These are phyloP conservation scores for Laodelphax striatellus DNA, from an alignment of 1,140 invertebrate species.

Conservation along the genomic window DNA sequence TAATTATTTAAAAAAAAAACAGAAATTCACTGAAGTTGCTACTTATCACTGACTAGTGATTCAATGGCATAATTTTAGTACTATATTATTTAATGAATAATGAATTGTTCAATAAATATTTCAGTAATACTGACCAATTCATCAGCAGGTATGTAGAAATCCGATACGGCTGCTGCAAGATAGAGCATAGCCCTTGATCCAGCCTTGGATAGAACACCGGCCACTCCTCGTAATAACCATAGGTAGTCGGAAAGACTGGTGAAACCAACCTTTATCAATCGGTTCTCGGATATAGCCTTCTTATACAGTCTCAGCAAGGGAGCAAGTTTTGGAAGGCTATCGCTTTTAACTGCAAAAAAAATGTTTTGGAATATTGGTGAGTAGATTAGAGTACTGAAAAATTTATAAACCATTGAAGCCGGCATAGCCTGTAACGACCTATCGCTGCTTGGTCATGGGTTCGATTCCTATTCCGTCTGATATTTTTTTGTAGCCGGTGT, in stretches of 20 bases:
- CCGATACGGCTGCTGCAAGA: conserved; percentile 94
- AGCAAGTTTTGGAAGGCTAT: conserved; percentile 52
- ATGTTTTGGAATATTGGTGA: not conserved
- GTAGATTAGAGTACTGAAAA: no score
- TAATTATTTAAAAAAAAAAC: no score
- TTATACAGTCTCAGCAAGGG: conserved; percentile 61
- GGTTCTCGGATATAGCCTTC: conserved; percentile 46
- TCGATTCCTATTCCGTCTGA: no score
- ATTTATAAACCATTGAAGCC: no score
- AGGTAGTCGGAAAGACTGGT: conserved; percentile 88
- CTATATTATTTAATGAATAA: no score
- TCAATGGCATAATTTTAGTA: no score
- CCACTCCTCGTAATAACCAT: conserved; percentile 72
- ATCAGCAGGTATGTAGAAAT: conserved; percentile 92
- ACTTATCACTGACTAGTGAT: no score
- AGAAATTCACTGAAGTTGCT: no score
- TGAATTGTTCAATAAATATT: not conserved
- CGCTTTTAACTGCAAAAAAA: conserved; percentile 46
- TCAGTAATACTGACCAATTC: conserved; percentile 70
- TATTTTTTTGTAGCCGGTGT: no score
- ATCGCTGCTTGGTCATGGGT: no score
- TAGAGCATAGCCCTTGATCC: conserved; percentile 69
- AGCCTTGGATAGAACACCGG: conserved; percentile 55
- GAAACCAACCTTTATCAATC: conserved; percentile 63
- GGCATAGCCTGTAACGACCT: no score